A percentile compares a stretch with the other conserved stretches of the same genome.
Evolutionary conservation across 2,113 vertebrate genomes (phyloP).

Genomic region (Syrrhaptes paradoxus): DNA sequence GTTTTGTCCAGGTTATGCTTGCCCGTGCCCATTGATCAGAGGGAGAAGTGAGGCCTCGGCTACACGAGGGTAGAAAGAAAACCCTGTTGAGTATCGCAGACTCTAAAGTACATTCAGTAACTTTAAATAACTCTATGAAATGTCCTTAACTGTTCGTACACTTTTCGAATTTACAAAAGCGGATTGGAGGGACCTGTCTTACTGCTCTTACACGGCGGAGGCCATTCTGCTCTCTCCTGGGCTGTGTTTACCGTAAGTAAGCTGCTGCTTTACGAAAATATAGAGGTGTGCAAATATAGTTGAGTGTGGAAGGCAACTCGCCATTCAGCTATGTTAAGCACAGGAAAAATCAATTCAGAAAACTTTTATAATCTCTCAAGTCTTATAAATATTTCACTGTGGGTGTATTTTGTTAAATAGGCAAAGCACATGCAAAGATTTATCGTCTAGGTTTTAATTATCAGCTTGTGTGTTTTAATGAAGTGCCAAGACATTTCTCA

Average conservation of each 20-base stretch:
- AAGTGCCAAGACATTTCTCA: not conserved
- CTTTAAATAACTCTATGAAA: not conserved
- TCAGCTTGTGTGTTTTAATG: not conserved
- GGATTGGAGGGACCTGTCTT: slow-evolving; percentile 91
- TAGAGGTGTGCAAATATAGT: no score
- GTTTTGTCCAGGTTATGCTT: not conserved
- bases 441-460: not conserved
- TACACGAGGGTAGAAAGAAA: not conserved
- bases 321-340: not conserved
- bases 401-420: not conserved
- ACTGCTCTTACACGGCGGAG: slow-evolving; percentile 92
- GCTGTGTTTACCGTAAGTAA: slow-evolving; percentile 94
- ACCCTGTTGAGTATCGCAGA: not conserved
- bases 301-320: not conserved
- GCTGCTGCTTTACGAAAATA: not conserved
- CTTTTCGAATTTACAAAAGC: slow-evolving; percentile 97
- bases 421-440: not conserved
- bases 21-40: not conserved
- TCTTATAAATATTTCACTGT: not conserved
- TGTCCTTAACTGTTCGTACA: slow-evolving; percentile 90
- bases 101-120: not conserved
- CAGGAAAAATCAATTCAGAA: not conserved
- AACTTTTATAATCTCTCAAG: not conserved
- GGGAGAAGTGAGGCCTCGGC: not conserved
- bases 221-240: slow-evolving; percentile 98